Evolutionary conservation across 2,113 vertebrate species (phyloP).

Genomic region (Saguinus midas): DNA sequence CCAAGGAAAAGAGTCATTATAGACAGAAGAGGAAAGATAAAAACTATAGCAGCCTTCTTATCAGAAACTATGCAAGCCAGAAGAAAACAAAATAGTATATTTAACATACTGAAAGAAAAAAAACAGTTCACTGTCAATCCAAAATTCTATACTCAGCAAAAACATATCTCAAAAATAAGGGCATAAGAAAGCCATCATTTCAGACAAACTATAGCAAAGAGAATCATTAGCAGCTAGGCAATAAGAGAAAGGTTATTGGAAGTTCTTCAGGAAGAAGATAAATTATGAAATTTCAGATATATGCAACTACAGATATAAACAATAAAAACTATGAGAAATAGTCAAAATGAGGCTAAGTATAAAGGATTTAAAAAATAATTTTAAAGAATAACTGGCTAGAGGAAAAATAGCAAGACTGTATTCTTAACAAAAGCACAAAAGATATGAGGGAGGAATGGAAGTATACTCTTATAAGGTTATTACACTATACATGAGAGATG

Average conservation of each 20-base stretch:
- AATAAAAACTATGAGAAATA: background rate
- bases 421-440: background rate
- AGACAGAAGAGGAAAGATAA: background rate
- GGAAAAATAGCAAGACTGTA: background rate
- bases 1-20: background rate
- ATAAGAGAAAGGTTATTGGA: background rate
- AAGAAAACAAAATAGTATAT: background rate
- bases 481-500: background rate
- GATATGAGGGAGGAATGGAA: background rate
- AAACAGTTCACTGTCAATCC: background rate
- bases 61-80: background rate
- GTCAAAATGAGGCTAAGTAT: background rate
- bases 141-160: background rate
- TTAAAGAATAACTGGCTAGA: background rate
- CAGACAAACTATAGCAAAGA: background rate
- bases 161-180: background rate
- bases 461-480: background rate
- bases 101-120: background rate
- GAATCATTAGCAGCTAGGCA: background rate
- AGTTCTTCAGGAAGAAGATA: background rate
- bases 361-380: background rate
- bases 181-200: background rate
- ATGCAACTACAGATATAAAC: background rate
- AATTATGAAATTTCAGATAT: background rate
- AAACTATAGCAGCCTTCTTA: background rate